Conservation (phyloP, 2,113 vertebrate species). For the Maccullochella peelii region DNA sequence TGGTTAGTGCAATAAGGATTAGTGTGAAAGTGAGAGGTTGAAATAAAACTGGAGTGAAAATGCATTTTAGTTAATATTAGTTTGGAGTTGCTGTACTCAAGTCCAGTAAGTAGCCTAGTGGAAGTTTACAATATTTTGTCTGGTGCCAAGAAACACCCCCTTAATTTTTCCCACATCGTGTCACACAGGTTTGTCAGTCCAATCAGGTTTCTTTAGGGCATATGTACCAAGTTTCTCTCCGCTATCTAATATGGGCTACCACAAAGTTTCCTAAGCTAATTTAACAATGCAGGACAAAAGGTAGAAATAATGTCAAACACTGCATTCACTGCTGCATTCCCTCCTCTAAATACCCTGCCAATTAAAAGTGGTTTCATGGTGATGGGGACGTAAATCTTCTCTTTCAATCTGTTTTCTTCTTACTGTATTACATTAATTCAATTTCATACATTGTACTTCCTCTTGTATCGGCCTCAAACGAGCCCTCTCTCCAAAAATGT, state of each 20-base stretch:
- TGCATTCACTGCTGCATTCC: neutral
- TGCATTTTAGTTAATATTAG: neutral
- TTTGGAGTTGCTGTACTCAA: neutral
- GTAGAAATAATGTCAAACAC: neutral
- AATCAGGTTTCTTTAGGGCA: neutral
- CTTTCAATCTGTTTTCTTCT: neutral
- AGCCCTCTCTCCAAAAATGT: constrained; percentile 3
- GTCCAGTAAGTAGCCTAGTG: neutral
- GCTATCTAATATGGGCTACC: too few relatives aligned
- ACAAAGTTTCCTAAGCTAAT: too few relatives aligned
- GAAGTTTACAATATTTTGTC: neutral
- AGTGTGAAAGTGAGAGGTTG: neutral
- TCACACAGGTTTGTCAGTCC: neutral
- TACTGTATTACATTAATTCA: neutral
- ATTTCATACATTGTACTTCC: neutral
- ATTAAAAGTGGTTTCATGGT: neutral
- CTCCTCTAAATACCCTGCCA: neutral
- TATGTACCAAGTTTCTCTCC: neutral
- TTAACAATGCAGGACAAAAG: neutral
- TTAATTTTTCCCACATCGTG: neutral
- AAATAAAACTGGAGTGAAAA: neutral
- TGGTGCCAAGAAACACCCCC: neutral
- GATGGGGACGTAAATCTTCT: neutral
- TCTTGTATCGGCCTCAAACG: neutral
- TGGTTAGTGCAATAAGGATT: neutral